Conservation (phyloP, 2,797 vertebrate species). For the Pangasius mekongensis region DNA sequence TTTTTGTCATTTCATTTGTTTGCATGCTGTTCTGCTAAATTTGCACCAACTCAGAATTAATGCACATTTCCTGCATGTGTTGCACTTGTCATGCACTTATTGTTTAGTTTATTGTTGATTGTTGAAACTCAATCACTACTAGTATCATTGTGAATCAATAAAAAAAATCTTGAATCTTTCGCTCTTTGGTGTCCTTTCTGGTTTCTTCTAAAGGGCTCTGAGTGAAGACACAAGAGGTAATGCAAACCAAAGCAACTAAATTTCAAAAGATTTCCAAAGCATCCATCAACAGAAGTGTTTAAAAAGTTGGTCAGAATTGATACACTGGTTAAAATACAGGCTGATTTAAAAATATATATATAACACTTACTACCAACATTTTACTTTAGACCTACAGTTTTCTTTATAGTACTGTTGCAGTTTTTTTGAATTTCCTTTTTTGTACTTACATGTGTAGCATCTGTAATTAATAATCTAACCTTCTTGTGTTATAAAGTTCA, state of each 20-base stretch:
- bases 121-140: neutral
- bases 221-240: neutral
- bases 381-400: neutral
- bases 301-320: neutral
- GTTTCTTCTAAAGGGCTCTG: neutral
- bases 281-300: neutral
- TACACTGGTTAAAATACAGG: neutral
- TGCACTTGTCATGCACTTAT: neutral
- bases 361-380: neutral
- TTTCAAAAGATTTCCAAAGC: neutral
- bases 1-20: neutral
- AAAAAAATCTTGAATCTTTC: neutral
- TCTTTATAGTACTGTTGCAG: neutral
- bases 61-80: too few relatives aligned
- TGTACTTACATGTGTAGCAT: neutral
- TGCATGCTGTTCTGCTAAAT: neutral
- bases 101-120: neutral
- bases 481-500: neutral
- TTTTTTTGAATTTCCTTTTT: too few relatives aligned
- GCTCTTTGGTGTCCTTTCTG: neutral
- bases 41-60: neutral
- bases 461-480: neutral
- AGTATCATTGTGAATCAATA: neutral
- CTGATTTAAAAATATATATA: neutral
- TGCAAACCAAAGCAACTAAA: neutral